A percentile compares a stretch with the other conserved stretches of the same genome.
phyloP scores from a whole-genome alignment of 2,113 vertebrate genomes.

The Willisornis vidua region DNA sequence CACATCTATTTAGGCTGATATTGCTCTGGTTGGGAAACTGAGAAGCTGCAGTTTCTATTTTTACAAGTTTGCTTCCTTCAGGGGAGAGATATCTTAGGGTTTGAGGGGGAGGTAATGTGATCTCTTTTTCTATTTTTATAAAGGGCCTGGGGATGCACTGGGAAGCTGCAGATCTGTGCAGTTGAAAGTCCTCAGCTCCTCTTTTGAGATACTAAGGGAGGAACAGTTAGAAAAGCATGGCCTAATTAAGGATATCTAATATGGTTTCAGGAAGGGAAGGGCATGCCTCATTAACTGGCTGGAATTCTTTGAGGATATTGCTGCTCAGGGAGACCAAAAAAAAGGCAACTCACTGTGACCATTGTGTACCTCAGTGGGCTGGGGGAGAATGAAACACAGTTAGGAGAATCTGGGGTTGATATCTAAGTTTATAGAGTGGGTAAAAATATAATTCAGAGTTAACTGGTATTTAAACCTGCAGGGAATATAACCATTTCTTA shows the following conservation, averaged over 20 bases:
- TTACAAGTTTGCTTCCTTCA: constrained; percentile 62
- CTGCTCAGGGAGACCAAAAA: constrained; percentile 45
- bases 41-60: constrained; percentile 57
- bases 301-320: constrained; percentile 72
- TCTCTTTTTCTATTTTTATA: constrained; percentile 69
- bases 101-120: constrained; percentile 55
- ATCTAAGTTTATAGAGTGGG: neutral
- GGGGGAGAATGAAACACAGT: neutral
- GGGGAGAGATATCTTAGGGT: constrained; percentile 45
- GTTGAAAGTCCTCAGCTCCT: constrained; percentile 58
- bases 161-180: constrained; percentile 57
- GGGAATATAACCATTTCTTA: neutral
- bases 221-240: constrained; percentile 66
- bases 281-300: constrained; percentile 70
- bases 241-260: constrained; percentile 76
- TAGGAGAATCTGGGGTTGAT: neutral
- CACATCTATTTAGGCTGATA: neutral
- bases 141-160: constrained; percentile 60
- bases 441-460: neutral
- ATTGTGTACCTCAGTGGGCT: neutral
- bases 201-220: constrained; percentile 64
- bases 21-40: constrained; percentile 44
- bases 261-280: constrained; percentile 70
- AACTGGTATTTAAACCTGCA: neutral
- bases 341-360: constrained; percentile 35